These are phyloP conservation scores for Rhinophrynus dorsalis DNA, from an alignment of 2,797 vertebrate species.

Conservation along the genomic window DNA sequence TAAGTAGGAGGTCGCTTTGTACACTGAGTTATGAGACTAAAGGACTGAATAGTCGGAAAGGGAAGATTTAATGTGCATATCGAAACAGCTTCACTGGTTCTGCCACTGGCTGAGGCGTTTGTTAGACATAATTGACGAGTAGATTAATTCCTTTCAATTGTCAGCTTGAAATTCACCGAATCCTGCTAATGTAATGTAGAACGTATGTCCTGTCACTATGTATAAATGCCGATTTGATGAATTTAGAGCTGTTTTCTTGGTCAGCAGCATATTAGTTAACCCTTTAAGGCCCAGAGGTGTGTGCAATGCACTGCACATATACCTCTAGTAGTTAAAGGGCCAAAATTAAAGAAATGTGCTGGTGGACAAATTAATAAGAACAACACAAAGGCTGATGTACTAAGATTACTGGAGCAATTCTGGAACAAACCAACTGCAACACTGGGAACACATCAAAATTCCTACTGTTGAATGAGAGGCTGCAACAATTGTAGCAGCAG, in stretches of 20 bases:
- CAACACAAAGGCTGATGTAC: too few species aligned
- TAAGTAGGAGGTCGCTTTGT: conserved; percentile 6
- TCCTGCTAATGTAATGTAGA: conserved; percentile 14
- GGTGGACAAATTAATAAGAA: too few species aligned
- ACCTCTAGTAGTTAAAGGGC: too few species aligned
- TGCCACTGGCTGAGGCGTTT: conserved; percentile 13
- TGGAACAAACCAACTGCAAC: too few species aligned
- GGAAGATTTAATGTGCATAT: conserved; percentile 6
- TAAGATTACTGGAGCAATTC: too few species aligned
- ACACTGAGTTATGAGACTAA: not conserved
- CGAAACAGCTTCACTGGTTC: not conserved
- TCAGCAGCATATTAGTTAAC: not conserved
- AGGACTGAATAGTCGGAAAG: not conserved
- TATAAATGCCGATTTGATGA: conserved; percentile 36
- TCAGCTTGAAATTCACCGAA: conserved; percentile 24
- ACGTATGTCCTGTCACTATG: not conserved
- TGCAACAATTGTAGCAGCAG: too few species aligned
- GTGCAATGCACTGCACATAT: too few species aligned
- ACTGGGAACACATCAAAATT: too few species aligned
- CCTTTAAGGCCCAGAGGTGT: too few species aligned
- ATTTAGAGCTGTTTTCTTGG: conserved; percentile 10
- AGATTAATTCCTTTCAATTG: conserved; percentile 37
- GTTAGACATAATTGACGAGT: conserved; percentile 24
- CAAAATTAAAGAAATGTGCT: too few species aligned
- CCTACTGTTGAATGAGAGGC: too few species aligned